Evolutionary conservation across 2,888 invertebrate genomes (phyloP).

Genomic region (Sussaba pulchella): DNA sequence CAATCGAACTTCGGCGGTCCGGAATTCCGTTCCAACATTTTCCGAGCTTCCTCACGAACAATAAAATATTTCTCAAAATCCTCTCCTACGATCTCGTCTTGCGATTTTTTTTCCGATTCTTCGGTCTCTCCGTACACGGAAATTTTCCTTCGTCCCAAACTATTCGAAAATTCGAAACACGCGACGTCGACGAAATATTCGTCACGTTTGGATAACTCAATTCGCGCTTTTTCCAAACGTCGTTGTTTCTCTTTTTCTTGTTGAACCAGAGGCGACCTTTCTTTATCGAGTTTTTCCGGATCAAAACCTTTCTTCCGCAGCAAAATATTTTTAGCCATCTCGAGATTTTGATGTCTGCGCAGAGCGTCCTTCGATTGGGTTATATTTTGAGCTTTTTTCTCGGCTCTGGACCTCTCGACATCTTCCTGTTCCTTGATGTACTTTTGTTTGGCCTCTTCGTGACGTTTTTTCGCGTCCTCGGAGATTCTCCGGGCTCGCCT

Average conservation of each 20-base stretch:
- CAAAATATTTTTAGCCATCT: slow-evolving; percentile 87
- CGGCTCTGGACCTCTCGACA: slow-evolving; percentile 76
- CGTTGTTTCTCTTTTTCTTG: slow-evolving; percentile 85
- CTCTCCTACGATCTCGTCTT: slow-evolving; percentile 58
- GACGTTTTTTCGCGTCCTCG: slow-evolving; percentile 85
- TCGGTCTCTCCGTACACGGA: neutral
- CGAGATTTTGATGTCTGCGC: slow-evolving; percentile 88
- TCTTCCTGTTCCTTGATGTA: slow-evolving; percentile 72
- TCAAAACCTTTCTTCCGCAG: slow-evolving; percentile 87
- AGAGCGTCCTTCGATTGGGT: slow-evolving; percentile 82
- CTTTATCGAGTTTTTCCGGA: slow-evolving; percentile 86
- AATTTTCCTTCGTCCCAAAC: neutral
- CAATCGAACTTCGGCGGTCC: slow-evolving; percentile 85
- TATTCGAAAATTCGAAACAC: slow-evolving; percentile 70
- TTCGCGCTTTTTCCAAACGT: slow-evolving; percentile 83
- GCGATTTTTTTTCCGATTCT: slow-evolving; percentile 74
- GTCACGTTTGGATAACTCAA: slow-evolving; percentile 62
- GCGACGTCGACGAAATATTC: slow-evolving; percentile 68
- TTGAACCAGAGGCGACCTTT: slow-evolving; percentile 87
- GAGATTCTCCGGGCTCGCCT: slow-evolving; percentile 71
- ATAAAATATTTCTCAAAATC: slow-evolving; percentile 61
- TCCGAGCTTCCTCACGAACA: slow-evolving; percentile 76
- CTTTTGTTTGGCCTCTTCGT: slow-evolving; percentile 84
- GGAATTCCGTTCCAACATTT: slow-evolving; percentile 84
- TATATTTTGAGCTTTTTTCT: slow-evolving; percentile 62